Conservation (phyloP, 2,888 invertebrate genomes). For the Epinotia brunnichana region DNA sequence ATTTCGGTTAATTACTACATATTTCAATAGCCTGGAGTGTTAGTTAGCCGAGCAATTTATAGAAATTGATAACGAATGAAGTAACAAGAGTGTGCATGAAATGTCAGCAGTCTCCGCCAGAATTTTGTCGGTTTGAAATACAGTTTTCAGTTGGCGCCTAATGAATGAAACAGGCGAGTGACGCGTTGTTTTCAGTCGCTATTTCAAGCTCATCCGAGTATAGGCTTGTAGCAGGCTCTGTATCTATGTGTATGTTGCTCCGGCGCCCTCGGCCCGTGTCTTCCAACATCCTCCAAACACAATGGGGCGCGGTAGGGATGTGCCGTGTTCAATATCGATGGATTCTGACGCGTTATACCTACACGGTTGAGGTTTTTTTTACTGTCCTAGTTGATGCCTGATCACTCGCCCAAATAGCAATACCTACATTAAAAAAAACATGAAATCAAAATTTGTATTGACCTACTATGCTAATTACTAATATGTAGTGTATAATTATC, state of each 20-base stretch:
- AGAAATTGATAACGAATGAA: constrained; percentile 21
- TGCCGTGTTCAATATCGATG: constrained; percentile 13
- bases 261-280: constrained; percentile 30
- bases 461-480: too few relatives aligned
- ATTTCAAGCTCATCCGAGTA: background rate
- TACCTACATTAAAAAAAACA: too few relatives aligned
- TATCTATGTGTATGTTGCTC: constrained; percentile 5
- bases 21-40: constrained; percentile 28
- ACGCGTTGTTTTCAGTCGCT: constrained; percentile 35
- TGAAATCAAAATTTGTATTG: too few relatives aligned
- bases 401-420: too few relatives aligned
- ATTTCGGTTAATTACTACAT: constrained; percentile 40
- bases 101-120: background rate
- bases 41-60: constrained; percentile 23
- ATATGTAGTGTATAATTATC: too few relatives aligned
- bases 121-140: constrained; percentile 21
- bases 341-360: background rate
- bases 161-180: constrained; percentile 39
- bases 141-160: constrained; percentile 33
- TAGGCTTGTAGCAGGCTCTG: background rate
- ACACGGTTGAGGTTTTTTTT: too few relatives aligned
- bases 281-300: constrained; percentile 39
- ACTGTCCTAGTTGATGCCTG: too few relatives aligned
- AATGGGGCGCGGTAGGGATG: constrained; percentile 31
- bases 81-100: constrained; percentile 12